These are phyloP conservation scores for mouse (Mus musculus) DNA, from an alignment of 2,113 vertebrate genomes.

Conservation along the genomic window GRCm39 chr3:67887501-67888000, in stretches of 20 bases:
- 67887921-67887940: background rate
- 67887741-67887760: background rate
- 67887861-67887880: conserved; percentile 21
- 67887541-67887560: background rate
- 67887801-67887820: background rate
- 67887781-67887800: background rate
- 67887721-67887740: background rate
- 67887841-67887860: background rate
- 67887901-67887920: background rate
- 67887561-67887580: background rate
- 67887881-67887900: background rate
- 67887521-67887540: background rate
- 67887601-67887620: background rate
- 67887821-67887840: background rate
- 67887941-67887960: background rate
- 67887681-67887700: conserved; percentile 32
- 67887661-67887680: background rate
- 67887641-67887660: conserved; percentile 38
- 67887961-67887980: background rate
- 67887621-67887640: background rate
- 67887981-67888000: background rate
- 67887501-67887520: background rate
- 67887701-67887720: background rate
- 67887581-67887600: background rate
- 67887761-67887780: background rate